Evolutionary conservation across 1,140 invertebrate species (phyloP), one percentile per base, ranked within the genome.

Genomic region (Drosophila ironensis): DNA sequence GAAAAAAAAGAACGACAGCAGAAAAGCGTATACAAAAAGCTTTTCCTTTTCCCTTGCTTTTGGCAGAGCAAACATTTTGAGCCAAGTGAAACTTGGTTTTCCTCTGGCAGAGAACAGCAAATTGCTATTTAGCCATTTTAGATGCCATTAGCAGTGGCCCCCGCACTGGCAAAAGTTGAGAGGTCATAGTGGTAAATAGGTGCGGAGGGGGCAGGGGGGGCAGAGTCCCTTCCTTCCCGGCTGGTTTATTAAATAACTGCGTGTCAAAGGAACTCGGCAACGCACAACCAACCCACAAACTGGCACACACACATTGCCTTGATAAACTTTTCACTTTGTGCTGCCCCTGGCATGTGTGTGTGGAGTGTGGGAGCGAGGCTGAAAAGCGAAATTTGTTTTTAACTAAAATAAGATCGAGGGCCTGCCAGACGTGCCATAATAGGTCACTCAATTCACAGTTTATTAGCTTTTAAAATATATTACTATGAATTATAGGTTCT

Each of bases 101-200:
- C 51, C 45, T 60, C 52, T 20, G 52, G 45, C 54, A 41, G 40
- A 84, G 70, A 74, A 80, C 74, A 80, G 71, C 70, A 86, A 84
- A 84, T 84, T 84, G 81, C 70, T 87, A 84, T 87, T 84, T 84
- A 80, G 80, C 80, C 70, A 72, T 84, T 81, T 84, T 78, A 84
- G 74, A 86, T 86, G 81, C 78, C 78, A 84, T 84, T 84, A 84
- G 71, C 80, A 76, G 25, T 22, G 38, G 37, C 16, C 44, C 8
- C 30, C 11, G 52, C 41, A 27, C 16, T 50, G 41, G 40, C 57
- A 51, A 22, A 45, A 24, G 48, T 41, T 40, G 16, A 59, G 28
- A 70, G 53, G 28, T 30, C 24, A 19, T 25, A n/a, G 6, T 41
- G 60, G 42, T 16, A 40, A 30, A 3, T 20, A 20, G 30, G 30